Evolutionary conservation across 1,140 invertebrate genomes (phyloP).

Genomic region (Penaeus japonicus): DNA sequence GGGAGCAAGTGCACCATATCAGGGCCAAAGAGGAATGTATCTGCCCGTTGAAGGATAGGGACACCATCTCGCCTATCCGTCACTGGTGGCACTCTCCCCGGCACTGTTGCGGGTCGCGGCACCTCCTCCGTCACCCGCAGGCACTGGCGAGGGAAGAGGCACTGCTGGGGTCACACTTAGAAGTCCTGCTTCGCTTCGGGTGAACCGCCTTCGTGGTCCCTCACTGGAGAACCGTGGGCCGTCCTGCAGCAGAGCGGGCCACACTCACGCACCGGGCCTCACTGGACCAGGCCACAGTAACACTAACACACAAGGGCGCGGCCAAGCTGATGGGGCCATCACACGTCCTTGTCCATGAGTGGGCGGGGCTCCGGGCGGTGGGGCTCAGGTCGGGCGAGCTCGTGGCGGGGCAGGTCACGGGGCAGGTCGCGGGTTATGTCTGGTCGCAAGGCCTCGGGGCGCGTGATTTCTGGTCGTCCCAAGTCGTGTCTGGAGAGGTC

Average conservation of each 20-base stretch:
- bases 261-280: slow-evolving; percentile 10
- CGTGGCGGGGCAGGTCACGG: slow-evolving; percentile 29
- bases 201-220: background rate
- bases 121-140: background rate
- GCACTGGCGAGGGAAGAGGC: background rate
- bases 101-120: background rate
- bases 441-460: slow-evolving; percentile 50
- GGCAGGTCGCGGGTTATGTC: slow-evolving; percentile 49
- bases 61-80: too few species aligned
- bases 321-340: slow-evolving; percentile 23
- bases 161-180: background rate
- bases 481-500: slow-evolving; percentile 55
- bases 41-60: too few species aligned
- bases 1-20: too few species aligned
- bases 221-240: background rate
- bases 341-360: slow-evolving; percentile 57
- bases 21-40: too few species aligned
- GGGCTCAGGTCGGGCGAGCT: slow-evolving; percentile 52
- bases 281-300: background rate
- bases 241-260: background rate
- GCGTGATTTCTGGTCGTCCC: slow-evolving; percentile 46
- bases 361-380: slow-evolving; percentile 47
- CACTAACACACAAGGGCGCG: background rate
- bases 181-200: background rate
- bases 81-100: slow-evolving; percentile 16